A percentile compares a stretch with the other conserved stretches of the same genome.
Evolutionary conservation across 1,140 invertebrate genomes (phyloP).

Genomic region (Araneus ventricosus): DNA sequence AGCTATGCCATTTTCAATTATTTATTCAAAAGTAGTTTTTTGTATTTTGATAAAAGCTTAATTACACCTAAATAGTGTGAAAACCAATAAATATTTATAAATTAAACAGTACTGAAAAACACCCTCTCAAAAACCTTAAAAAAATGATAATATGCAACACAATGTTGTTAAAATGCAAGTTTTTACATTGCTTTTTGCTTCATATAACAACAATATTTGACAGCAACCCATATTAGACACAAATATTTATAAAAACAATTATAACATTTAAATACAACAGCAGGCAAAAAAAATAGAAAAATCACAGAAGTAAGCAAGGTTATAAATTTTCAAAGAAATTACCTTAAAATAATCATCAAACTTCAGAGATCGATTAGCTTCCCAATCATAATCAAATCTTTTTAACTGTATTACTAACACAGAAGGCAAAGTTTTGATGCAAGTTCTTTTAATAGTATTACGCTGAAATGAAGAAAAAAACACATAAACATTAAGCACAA

Average conservation of each 20-base stretch:
- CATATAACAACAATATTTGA: too few relatives aligned
- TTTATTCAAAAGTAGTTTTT: too few relatives aligned
- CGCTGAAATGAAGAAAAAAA: slow-evolving; percentile 77
- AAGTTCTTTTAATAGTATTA: slow-evolving; percentile 83
- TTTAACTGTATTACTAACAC: slow-evolving; percentile 84
- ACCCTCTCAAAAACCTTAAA: neutral
- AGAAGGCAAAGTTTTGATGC: slow-evolving; percentile 83
- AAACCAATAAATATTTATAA: neutral
- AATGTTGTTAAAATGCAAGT: too few relatives aligned
- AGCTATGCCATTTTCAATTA: too few relatives aligned
- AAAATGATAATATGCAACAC: neutral
- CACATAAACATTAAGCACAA: neutral
- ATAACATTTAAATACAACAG: too few relatives aligned
- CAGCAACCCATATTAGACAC: too few relatives aligned
- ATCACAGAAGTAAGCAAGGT: too few relatives aligned
- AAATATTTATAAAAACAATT: too few relatives aligned
- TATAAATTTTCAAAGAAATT: neutral
- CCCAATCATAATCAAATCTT: slow-evolving; percentile 85
- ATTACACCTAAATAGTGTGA: too few relatives aligned
- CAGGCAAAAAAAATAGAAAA: too few relatives aligned
- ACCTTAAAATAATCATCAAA: slow-evolving; percentile 85
- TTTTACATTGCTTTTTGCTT: too few relatives aligned
- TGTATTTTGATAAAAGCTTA: too few relatives aligned
- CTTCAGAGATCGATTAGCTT: slow-evolving; percentile 84
- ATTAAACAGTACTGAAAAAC: neutral